A percentile compares a stretch with the other conserved stretches of the same genome.
Evolutionary conservation across 1,140 invertebrate species (phyloP).

Genomic region (Phymastichus coffea): DNA sequence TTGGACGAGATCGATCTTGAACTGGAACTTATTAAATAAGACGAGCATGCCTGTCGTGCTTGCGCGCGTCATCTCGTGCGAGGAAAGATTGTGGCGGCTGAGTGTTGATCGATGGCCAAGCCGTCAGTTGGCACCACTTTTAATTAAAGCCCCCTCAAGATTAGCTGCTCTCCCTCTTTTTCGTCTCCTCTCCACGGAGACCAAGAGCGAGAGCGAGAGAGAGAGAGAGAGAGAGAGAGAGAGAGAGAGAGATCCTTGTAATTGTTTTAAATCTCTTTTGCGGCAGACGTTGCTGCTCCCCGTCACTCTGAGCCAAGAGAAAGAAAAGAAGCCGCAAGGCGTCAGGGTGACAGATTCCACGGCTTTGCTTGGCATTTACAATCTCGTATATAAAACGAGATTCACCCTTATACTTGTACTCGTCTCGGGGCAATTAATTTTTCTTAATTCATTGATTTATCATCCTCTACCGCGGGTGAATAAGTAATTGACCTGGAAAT

Average conservation of each 20-base stretch:
- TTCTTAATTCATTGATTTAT: too few species aligned
- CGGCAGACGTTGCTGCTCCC: constrained; percentile 31
- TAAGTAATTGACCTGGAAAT: too few species aligned
- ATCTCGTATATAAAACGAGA: constrained; percentile 13
- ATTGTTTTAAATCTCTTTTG: constrained; percentile 56
- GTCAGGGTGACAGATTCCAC: constrained; percentile 51
- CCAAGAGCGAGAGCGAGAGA: too few species aligned
- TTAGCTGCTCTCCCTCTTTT: constrained; percentile 45
- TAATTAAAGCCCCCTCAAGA: constrained; percentile 58
- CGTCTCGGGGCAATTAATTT: too few species aligned
- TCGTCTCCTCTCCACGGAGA: constrained; percentile 1
- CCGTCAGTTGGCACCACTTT: constrained; percentile 58
- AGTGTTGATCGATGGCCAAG: constrained; percentile 56
- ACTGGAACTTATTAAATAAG: constrained; percentile 22
- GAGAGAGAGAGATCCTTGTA: constrained; percentile 45
- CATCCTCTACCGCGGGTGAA: too few species aligned
- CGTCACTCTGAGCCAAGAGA: constrained; percentile 31
- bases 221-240: too few species aligned
- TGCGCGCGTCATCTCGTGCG: background rate
- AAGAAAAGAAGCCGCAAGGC: constrained; percentile 46
- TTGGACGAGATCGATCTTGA: constrained; percentile 6
- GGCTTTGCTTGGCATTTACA: constrained; percentile 46
- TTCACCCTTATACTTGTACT: background rate
- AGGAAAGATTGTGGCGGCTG: background rate
- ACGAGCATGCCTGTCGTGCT: constrained; percentile 5